Evolutionary conservation across 2,888 invertebrate species (phyloP).

Genomic region (Leuctra nigra): DNA sequence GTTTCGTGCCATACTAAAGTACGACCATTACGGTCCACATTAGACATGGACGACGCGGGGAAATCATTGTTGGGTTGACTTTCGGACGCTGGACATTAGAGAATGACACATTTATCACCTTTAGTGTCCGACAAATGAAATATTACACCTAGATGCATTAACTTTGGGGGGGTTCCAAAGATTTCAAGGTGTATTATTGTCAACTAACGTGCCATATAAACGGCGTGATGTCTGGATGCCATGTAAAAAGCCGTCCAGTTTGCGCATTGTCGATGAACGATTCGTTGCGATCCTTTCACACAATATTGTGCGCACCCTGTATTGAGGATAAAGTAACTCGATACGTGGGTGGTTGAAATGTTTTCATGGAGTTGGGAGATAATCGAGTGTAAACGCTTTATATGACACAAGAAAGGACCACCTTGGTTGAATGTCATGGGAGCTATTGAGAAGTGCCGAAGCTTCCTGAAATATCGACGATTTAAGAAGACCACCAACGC

Average conservation of each 20-base stretch:
- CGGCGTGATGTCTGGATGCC: not conserved
- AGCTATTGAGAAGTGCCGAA: conserved; percentile 1
- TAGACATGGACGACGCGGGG: not conserved
- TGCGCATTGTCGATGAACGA: conserved; percentile 8
- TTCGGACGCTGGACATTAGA: not conserved
- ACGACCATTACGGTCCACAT: not conserved
- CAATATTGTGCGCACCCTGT: conserved; percentile 1
- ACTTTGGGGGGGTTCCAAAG: not conserved
- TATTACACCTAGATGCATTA: not conserved
- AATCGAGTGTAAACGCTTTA: conserved; percentile 12
- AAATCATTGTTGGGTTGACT: conserved; percentile 11
- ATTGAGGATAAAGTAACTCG: not conserved
- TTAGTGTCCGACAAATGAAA: not conserved
- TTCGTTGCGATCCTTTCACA: not conserved
- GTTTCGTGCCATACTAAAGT: not conserved
- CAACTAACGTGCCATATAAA: not conserved
- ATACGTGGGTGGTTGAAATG: conserved; percentile 12
- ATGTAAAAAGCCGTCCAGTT: not conserved
- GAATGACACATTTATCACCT: conserved; percentile 6
- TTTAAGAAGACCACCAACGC: conserved; percentile 15
- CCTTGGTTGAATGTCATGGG: conserved; percentile 14
- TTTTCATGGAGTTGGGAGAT: conserved; percentile 7
- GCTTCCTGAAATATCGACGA: conserved; percentile 11
- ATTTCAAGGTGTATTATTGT: conserved; percentile 13
- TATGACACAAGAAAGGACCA: conserved; percentile 16